Percentiles rank a stretch among this genome's conserved stretches.
Evolutionary conservation across 2,113 vertebrate species (phyloP).

Genomic region (Passer domesticus): DNA sequence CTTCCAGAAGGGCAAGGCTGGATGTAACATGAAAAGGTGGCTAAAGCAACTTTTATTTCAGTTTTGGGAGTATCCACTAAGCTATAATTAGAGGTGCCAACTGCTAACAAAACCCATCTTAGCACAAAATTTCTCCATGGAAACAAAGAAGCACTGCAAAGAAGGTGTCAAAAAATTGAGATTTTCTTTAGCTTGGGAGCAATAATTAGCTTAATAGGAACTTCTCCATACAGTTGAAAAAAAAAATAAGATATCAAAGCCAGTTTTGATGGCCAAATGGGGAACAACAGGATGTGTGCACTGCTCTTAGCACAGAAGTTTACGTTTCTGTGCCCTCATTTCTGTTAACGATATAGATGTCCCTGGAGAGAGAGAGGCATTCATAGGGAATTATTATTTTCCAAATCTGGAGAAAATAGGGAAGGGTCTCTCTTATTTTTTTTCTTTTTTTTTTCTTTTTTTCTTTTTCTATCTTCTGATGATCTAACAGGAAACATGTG

Average conservation of each 20-base stretch:
- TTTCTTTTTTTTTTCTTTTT: not conserved
- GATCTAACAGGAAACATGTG: not conserved
- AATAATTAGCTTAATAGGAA: slow-evolving; percentile 17
- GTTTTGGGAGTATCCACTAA: slow-evolving; percentile 4
- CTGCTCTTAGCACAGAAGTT: not conserved
- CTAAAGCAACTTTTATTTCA: slow-evolving; percentile 44
- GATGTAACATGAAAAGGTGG: slow-evolving; percentile 10
- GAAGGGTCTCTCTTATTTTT: not conserved
- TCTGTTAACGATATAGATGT: not conserved
- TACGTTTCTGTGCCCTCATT: not conserved
- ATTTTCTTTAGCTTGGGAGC: not conserved
- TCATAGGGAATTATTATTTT: not conserved
- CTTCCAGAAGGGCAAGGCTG: slow-evolving; percentile 10
- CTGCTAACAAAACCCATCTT: not conserved
- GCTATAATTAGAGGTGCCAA: slow-evolving; percentile 36
- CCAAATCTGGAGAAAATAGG: not conserved
- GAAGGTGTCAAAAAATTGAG: not conserved
- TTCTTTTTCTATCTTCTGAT: not conserved
- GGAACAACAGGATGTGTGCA: not conserved
- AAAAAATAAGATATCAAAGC: not conserved
- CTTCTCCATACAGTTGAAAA: not conserved
- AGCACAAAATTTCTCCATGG: slow-evolving; percentile 51
- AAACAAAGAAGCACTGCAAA: slow-evolving; percentile 1
- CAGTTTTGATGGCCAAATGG: not conserved
- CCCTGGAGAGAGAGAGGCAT: not conserved